phyloP scores from a whole-genome alignment of 35 echinoderm and acorn worm genomes.

The Chiridota heheva region DNA sequence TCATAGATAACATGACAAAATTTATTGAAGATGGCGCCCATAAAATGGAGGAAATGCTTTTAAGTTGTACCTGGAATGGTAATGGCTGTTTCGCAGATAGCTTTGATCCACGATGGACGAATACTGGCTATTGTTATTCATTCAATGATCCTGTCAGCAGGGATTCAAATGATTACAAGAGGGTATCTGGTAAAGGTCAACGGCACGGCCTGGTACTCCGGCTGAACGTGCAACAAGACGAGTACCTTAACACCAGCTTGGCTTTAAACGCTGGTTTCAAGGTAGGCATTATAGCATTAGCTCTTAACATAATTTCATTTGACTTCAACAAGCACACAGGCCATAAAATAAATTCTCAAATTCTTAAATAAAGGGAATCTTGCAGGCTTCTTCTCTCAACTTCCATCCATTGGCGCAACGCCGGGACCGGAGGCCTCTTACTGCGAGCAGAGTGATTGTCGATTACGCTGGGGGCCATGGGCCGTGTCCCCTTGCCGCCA shows the following conservation, averaged over 20 bases:
- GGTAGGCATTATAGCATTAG: background rate
- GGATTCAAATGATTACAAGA: background rate
- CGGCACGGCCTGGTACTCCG: background rate
- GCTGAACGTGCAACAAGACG: conserved; percentile 17
- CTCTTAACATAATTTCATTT: background rate
- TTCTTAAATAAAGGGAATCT: too few species aligned
- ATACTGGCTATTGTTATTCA: conserved; percentile 27
- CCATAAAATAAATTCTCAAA: too few species aligned
- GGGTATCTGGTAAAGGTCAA: background rate
- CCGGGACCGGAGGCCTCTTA: too few species aligned
- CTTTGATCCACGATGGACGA: conserved; percentile 8
- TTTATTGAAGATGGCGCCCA: conserved; percentile 23
- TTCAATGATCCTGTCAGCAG: conserved; percentile 9
- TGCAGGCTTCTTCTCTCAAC: too few species aligned
- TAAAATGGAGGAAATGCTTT: conserved; percentile 16
- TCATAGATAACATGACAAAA: background rate
- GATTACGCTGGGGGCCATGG: too few species aligned
- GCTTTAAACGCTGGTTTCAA: background rate
- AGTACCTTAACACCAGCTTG: background rate
- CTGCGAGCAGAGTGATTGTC: too few species aligned
- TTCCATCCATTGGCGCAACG: too few species aligned
- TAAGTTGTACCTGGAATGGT: conserved; percentile 15
- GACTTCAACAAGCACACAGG: too few species aligned
- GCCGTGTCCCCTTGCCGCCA: too few species aligned
- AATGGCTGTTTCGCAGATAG: background rate